Evolutionary conservation across 2,888 invertebrate genomes (phyloP), one percentile per base, ranked within the genome.

Genomic region (Eupsilia transversa): DNA sequence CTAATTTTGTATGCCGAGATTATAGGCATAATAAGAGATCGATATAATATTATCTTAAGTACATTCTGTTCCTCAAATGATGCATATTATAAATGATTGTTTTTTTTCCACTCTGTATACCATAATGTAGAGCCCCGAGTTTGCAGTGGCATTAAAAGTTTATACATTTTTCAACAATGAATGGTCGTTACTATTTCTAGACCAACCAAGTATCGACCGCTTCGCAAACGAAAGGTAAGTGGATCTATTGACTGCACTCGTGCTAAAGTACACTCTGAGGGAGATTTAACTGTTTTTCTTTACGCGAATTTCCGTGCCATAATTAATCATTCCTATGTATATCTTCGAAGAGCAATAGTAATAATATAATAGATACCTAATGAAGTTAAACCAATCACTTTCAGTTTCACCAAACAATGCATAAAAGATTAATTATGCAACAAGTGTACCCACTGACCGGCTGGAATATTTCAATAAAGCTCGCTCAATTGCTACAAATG

Each of bases 131-230:
- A 38, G 27, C 61, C 61, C 27, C 41, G 23, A 14, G n/a, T 27
- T 52, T 27, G 43, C 9, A 46, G 41, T 35, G 38, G 30, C 54
- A 54, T 38, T 56, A 65, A 9, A 64, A 10, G 33, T 54, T 63
- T 64, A 80, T 67, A 33, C 14, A 71, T 82, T 69, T 69, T 69
- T 76, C 20, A 67, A n/a, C 43, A 33, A 41, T 35, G 6, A 64
- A 49, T 27, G 9, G 41, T 12, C 59, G 43, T 41, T 46, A 54
- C 59, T 74, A 80, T 80, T 74, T 17, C 38, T 67, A 77, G 63
- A 4, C 5, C 30, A 41, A 4, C 5, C 30, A 41, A 33, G 46
- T 54, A 81, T 67, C 63, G 66, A 77, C 17, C 38, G 56, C 20
- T 17, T 46, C 20, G n/a, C 33, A 12, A 63, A 54, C 35, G 23